These are phyloP conservation scores for Serranus cabrilla DNA, from an alignment of 2,797 vertebrate species.

Conservation along the genomic window DNA sequence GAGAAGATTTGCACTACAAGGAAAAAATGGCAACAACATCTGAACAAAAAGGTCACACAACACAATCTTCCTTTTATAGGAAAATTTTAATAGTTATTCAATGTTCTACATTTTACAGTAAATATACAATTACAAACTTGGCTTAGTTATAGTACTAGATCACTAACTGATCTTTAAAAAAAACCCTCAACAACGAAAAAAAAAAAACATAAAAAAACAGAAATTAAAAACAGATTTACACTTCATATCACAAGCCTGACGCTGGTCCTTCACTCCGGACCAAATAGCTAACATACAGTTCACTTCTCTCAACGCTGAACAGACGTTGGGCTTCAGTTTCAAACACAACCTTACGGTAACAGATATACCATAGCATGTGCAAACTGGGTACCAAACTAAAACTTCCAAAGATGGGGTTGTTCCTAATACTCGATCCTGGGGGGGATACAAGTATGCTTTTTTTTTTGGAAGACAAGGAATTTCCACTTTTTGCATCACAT, in stretches of 20 bases:
- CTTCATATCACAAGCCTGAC: constrained; percentile 93
- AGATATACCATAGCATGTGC: constrained; percentile 85
- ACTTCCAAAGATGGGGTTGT: constrained; percentile 84
- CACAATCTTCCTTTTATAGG: constrained; percentile 87
- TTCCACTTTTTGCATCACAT: constrained; percentile 89
- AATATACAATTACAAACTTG: constrained; percentile 99
- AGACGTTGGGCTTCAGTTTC: constrained; percentile 83
- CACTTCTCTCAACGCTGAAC: constrained; percentile 83
- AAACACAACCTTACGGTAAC: constrained; percentile 83
- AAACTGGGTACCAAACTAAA: constrained; percentile 85
- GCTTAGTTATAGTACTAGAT: constrained; percentile 98
- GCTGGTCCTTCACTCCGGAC: constrained; percentile 87
- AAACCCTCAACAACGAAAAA: constrained; percentile 15
- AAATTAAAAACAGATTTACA: constrained; percentile 91
- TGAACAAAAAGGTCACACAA: constrained; percentile 1
- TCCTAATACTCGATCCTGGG: constrained; percentile 80
- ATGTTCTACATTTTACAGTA: constrained; percentile 99
- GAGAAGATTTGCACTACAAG: neutral
- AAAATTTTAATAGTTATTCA: constrained; percentile 99
- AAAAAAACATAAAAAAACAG: constrained; percentile 53
- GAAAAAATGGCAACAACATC: neutral
- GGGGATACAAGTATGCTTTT: constrained; percentile 73
- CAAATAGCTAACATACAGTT: constrained; percentile 86
- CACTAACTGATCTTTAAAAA: constrained; percentile 92
- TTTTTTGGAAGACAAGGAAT: constrained; percentile 91